phyloP scores from a whole-genome alignment of 92 coral and sea anemone genomes.

The Nematostella vectensis region DNA sequence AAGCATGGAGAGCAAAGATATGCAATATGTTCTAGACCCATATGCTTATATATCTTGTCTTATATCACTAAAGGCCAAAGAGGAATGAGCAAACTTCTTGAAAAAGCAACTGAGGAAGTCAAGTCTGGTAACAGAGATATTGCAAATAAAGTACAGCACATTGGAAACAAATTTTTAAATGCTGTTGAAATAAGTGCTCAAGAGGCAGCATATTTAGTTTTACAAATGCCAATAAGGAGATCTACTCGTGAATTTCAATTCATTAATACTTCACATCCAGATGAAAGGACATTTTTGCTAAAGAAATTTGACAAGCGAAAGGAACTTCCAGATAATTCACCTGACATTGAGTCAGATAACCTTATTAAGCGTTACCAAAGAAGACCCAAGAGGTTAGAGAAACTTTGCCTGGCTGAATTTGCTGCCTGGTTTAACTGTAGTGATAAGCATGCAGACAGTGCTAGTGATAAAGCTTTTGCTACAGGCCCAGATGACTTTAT shows the following conservation, averaged over 20 bases:
- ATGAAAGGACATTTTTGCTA: slow-evolving; percentile 50
- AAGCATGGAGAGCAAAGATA: slow-evolving; percentile 61
- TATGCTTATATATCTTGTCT: slow-evolving; percentile 44
- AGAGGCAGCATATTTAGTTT: slow-evolving; percentile 51
- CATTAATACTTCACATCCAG: slow-evolving; percentile 56
- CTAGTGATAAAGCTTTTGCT: background rate
- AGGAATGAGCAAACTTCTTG: slow-evolving; percentile 59
- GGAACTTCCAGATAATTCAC: slow-evolving; percentile 50
- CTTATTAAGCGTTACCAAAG: slow-evolving; percentile 47
- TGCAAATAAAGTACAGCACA: slow-evolving; percentile 32
- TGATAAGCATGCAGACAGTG: slow-evolving; percentile 7
- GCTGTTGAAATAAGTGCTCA: slow-evolving; percentile 66
- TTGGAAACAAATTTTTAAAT: slow-evolving; percentile 62
- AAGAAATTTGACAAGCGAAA: slow-evolving; percentile 37
- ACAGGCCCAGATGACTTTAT: slow-evolving; percentile 24
- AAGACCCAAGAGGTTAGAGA: slow-evolving; percentile 41
- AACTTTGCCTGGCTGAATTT: slow-evolving; percentile 57
- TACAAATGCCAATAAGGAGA: slow-evolving; percentile 55
- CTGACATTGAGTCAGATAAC: slow-evolving; percentile 59
- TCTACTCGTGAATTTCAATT: slow-evolving; percentile 50
- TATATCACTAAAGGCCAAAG: slow-evolving; percentile 63
- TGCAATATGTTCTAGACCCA: slow-evolving; percentile 49
- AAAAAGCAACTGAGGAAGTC: slow-evolving; percentile 48
- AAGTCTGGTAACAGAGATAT: slow-evolving; percentile 52
- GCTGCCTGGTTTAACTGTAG: slow-evolving; percentile 55